Conservation (phyloP, 2,113 vertebrate genomes). For the Glaucomys volans region DNA sequence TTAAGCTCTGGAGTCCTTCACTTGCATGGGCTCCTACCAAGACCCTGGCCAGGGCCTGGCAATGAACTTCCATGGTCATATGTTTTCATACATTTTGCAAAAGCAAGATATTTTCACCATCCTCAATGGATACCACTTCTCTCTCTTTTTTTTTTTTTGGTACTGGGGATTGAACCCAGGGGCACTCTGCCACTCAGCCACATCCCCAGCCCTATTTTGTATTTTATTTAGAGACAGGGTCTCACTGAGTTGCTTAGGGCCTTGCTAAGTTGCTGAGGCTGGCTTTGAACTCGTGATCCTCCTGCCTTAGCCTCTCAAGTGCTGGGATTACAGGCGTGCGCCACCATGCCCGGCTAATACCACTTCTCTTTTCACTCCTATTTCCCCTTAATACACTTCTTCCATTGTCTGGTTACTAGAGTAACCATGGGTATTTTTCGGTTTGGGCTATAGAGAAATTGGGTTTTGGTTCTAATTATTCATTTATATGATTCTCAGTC, state of each 20-base stretch:
- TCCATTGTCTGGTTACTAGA: background rate
- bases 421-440: background rate
- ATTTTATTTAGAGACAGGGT: too few relatives aligned
- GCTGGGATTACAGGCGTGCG: too few relatives aligned
- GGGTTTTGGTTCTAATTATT: background rate
- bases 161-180: too few relatives aligned
- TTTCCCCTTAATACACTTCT: background rate
- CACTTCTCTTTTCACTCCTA: background rate
- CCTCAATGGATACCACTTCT: background rate
- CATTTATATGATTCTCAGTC: background rate
- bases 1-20: fast-evolving
- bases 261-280: too few relatives aligned
- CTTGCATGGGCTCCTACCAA: background rate
- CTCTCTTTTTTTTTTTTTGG: too few relatives aligned
- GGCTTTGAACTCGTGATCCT: too few relatives aligned
- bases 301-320: too few relatives aligned
- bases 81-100: background rate
- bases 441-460: background rate
- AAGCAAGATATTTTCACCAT: background rate
- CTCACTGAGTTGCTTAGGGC: too few relatives aligned
- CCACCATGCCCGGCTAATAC: too few relatives aligned
- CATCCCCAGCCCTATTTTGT: too few relatives aligned
- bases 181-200: too few relatives aligned
- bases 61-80: background rate
- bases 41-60: background rate